Evolutionary conservation across 2,113 vertebrate genomes (phyloP).

Genomic region (Bos indicus): DNA sequence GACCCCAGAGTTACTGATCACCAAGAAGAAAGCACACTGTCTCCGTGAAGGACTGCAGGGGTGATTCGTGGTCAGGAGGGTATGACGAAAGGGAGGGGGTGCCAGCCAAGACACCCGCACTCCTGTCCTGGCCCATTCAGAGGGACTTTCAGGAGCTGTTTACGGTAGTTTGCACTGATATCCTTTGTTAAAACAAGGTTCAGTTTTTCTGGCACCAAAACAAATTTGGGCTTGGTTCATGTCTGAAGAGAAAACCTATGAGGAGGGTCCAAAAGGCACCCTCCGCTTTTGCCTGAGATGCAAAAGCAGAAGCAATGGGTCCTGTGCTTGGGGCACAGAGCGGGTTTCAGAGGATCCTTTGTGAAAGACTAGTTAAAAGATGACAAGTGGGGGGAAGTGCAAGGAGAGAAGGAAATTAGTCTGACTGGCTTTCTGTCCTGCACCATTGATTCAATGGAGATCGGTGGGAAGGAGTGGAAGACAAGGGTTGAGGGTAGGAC

Average conservation of each 20-base stretch:
- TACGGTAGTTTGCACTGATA: conserved; percentile 53
- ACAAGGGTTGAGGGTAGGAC: neutral
- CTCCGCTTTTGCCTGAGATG: conserved; percentile 46
- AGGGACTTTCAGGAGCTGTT: neutral
- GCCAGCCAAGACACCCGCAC: rapidly evolving
- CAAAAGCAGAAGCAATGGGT: neutral
- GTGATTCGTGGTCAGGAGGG: no score
- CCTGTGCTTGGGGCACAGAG: neutral
- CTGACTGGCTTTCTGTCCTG: conserved; percentile 65
- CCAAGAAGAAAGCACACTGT: neutral
- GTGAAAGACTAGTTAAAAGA: conserved; percentile 40
- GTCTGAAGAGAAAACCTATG: conserved; percentile 69
- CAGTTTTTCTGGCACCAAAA: conserved; percentile 73
- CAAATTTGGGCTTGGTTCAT: conserved; percentile 68
- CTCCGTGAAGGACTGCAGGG: rapidly evolving
- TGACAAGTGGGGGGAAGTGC: conserved; percentile 50
- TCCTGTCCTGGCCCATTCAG: neutral
- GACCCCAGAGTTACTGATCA: neutral
- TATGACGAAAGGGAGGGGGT: neutral
- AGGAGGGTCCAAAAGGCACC: conserved; percentile 51
- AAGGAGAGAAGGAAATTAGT: conserved; percentile 50
- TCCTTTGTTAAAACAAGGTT: conserved; percentile 51
- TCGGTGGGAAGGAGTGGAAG: neutral
- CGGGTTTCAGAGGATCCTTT: conserved; percentile 60
- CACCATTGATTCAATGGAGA: conserved; percentile 66